Conservation (phyloP, 2,113 vertebrate genomes). For the Myanophis thanlyinensis region DNA sequence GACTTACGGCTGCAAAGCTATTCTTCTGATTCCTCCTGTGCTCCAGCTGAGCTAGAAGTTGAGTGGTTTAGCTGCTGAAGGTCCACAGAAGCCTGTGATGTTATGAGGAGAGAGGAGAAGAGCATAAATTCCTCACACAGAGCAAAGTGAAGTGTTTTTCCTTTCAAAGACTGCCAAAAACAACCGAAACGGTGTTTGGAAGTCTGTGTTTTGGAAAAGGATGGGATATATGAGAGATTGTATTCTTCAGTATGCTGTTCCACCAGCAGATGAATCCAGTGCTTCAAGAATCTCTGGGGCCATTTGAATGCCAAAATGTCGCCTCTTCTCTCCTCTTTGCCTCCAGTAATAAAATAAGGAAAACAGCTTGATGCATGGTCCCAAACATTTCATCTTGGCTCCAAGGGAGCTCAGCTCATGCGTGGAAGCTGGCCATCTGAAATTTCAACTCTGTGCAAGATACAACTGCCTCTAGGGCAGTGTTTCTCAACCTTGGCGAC, state of each 20-base stretch:
- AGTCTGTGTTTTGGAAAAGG: not conserved
- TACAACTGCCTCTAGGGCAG: not conserved
- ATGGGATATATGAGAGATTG: not conserved
- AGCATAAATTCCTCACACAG: not conserved
- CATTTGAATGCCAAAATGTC: not conserved
- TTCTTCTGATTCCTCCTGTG: not conserved
- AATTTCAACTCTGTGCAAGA: slow-evolving; percentile 1
- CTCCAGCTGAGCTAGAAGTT: not conserved
- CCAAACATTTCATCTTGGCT: not conserved
- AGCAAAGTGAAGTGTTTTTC: not conserved
- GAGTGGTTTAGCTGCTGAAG: not conserved
- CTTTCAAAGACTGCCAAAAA: not conserved
- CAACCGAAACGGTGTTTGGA: not conserved
- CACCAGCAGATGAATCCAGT: not conserved
- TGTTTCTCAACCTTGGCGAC: no score
- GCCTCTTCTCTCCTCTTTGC: not conserved
- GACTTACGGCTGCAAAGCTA: not conserved
- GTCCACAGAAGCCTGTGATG: not conserved
- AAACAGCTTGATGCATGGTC: not conserved
- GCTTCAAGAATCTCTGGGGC: not conserved
- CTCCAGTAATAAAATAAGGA: not conserved
- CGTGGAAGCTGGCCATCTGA: slow-evolving; percentile 8
- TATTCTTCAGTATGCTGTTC: not conserved
- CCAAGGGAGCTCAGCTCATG: not conserved
- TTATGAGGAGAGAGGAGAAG: not conserved